Evolutionary conservation across 2,113 vertebrate species (phyloP).

Genomic region (Lophura nycthemera): DNA sequence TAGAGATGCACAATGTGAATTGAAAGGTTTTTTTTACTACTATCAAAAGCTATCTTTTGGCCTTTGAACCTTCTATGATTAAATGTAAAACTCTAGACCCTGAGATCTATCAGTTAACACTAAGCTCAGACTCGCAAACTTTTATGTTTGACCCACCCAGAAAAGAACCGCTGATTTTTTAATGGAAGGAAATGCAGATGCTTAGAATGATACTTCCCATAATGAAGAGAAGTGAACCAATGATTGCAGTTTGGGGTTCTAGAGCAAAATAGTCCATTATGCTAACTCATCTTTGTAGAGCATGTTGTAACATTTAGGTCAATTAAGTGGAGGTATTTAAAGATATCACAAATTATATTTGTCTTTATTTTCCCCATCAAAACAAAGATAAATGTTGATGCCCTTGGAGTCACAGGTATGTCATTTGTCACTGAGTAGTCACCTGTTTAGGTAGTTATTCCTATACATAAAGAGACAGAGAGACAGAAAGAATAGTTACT

Average conservation of each 20-base stretch:
- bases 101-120: background rate
- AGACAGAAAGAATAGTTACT: background rate
- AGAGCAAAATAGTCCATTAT: background rate
- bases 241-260: background rate
- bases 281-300: background rate
- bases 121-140: background rate
- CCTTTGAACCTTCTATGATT: background rate
- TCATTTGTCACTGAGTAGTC: background rate
- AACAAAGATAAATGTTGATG: background rate
- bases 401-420: background rate
- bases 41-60: background rate
- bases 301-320: background rate
- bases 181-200: background rate
- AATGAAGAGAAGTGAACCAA: background rate
- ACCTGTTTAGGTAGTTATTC: background rate
- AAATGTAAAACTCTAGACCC: background rate
- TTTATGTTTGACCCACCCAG: background rate
- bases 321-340: background rate
- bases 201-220: background rate
- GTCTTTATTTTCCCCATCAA: background rate
- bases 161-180: background rate
- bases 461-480: background rate
- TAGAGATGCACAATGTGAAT: background rate
- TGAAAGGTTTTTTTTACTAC: background rate
- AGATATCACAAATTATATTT: background rate